Conservation (phyloP, 2,888 invertebrate species). For the Lordiphosa andalusiaca region DNA sequence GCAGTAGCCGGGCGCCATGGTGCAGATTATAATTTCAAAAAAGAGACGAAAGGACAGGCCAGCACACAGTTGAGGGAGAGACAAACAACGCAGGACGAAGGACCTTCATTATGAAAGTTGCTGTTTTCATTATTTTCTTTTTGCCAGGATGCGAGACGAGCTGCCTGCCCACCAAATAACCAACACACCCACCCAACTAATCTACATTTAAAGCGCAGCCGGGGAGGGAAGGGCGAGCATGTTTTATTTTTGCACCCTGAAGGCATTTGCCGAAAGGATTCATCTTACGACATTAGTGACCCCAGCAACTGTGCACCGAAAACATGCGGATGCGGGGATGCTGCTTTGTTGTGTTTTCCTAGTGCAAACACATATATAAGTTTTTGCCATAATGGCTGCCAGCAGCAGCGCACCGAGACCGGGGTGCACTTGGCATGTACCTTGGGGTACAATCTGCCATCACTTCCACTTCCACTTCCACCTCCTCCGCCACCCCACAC, state of each 20-base stretch:
- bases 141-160: slow-evolving; percentile 30
- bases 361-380: slow-evolving; percentile 66
- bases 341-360: slow-evolving; percentile 63
- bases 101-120: slow-evolving; percentile 77
- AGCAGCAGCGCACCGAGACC: slow-evolving; percentile 36
- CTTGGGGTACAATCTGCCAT: slow-evolving; percentile 72
- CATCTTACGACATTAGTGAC: slow-evolving; percentile 78
- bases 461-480: slow-evolving; percentile 50
- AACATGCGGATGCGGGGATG: slow-evolving; percentile 38
- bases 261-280: slow-evolving; percentile 76
- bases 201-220: slow-evolving; percentile 63
- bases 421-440: slow-evolving; percentile 46
- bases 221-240: slow-evolving; percentile 28
- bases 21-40: slow-evolving; percentile 78
- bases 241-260: slow-evolving; percentile 75
- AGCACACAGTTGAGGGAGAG: slow-evolving; percentile 22
- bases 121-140: slow-evolving; percentile 76
- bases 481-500: slow-evolving; percentile 6
- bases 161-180: slow-evolving; percentile 10
- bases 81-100: slow-evolving; percentile 39
- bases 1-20: slow-evolving; percentile 45
- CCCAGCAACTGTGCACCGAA: slow-evolving; percentile 69
- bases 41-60: slow-evolving; percentile 53
- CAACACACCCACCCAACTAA: slow-evolving; percentile 60
- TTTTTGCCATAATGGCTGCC: slow-evolving; percentile 72